These are phyloP conservation scores for Patella ulyssiponensis DNA, from an alignment of 2,888 invertebrate species.

Conservation along the genomic window DNA sequence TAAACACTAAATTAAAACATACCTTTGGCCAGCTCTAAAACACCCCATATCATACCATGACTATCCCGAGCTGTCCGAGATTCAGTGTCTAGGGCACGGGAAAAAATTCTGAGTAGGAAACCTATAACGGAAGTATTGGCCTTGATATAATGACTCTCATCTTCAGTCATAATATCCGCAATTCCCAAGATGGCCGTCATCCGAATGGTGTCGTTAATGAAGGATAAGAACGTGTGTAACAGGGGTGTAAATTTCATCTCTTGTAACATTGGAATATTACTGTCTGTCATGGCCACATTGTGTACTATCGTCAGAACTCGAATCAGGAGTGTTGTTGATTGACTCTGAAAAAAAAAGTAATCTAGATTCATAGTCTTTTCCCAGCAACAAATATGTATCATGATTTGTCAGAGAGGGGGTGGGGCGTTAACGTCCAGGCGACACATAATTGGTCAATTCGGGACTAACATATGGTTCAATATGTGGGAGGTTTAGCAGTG, in stretches of 20 bases:
- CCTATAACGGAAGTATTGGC: not conserved
- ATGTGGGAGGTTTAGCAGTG: too few species aligned
- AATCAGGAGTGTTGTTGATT: not conserved
- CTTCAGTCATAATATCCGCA: not conserved
- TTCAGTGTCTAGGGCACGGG: not conserved
- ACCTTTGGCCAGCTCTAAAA: not conserved
- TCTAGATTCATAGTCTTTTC: too few species aligned
- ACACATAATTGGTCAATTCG: too few species aligned
- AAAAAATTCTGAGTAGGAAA: not conserved
- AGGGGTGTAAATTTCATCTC: not conserved
- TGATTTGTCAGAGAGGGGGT: too few species aligned
- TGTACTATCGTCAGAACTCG: not conserved
- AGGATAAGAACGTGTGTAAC: not conserved
- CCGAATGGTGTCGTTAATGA: not conserved
- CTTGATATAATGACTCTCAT: not conserved
- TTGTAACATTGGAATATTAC: not conserved
- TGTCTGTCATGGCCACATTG: not conserved
- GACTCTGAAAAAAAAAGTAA: too few species aligned
- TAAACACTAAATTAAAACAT: not conserved
- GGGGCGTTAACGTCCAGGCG: too few species aligned
- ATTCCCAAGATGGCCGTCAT: not conserved
- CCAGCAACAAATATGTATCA: too few species aligned
- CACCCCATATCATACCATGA: not conserved
- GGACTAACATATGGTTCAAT: too few species aligned
- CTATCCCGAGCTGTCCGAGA: not conserved